phyloP scores from a whole-genome alignment of 2,113 vertebrate species.

The Tenebrosternarchus preto region DNA sequence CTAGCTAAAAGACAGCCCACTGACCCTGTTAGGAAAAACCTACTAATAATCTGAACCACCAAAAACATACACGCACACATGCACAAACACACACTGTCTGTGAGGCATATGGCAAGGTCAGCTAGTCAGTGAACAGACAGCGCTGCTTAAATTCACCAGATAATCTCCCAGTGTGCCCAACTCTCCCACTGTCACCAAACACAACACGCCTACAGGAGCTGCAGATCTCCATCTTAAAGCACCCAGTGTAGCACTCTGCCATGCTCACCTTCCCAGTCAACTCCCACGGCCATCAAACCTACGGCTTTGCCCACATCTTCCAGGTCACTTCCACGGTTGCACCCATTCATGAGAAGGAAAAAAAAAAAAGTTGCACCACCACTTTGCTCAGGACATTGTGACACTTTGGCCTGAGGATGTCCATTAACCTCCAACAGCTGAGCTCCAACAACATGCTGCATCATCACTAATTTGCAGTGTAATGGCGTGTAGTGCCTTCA shows the following conservation, averaged over 20 bases:
- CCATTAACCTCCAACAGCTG: no score
- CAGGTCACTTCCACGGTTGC: no score
- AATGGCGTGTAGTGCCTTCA: no score
- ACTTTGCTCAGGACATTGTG: background rate
- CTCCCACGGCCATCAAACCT: no score
- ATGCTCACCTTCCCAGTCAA: no score
- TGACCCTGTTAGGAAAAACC: background rate
- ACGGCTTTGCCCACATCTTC: no score
- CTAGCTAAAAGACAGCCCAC: background rate
- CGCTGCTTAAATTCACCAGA: constrained; percentile 38
- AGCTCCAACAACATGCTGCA: background rate
- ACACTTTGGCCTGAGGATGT: background rate
- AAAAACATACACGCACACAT: background rate
- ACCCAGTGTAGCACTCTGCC: constrained; percentile 16
- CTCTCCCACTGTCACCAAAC: constrained; percentile 45
- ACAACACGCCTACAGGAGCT: constrained; percentile 46
- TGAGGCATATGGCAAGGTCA: constrained; percentile 35
- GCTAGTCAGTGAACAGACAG: constrained; percentile 40
- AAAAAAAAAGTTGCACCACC: background rate
- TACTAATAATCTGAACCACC: background rate
- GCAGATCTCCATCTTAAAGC: constrained; percentile 26
- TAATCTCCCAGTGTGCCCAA: constrained; percentile 40
- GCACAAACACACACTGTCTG: constrained; percentile 19
- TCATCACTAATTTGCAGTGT: background rate
- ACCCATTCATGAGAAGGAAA: constrained; percentile 8